A percentile compares a stretch with the other conserved stretches of the same genome.
phyloP scores from a whole-genome alignment of 2,797 vertebrate genomes.

The Natrix natrix region DNA sequence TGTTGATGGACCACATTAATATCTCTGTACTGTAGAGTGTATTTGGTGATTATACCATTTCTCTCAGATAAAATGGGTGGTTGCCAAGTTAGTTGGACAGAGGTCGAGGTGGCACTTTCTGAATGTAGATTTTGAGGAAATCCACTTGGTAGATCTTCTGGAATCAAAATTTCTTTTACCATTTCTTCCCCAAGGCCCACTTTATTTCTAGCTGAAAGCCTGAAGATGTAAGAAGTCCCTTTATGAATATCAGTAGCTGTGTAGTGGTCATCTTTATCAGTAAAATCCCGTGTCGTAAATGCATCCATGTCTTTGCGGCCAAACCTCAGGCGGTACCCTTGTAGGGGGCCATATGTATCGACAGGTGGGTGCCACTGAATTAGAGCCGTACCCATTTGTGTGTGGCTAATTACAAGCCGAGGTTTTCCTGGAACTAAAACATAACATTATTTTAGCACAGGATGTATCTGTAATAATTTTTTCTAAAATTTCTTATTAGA shows the following conservation, averaged over 20 bases:
- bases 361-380: constrained; percentile 96
- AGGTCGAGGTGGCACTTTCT: constrained; percentile 88
- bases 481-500: not conserved
- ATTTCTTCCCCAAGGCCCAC: constrained; percentile 98
- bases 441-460: constrained; percentile 57
- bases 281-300: constrained; percentile 90
- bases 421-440: constrained; percentile 94
- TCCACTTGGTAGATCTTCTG: constrained; percentile 91
- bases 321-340: constrained; percentile 93
- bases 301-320: constrained; percentile 92
- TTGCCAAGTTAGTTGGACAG: constrained; percentile 93
- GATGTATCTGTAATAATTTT: constrained; percentile 11
- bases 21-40: constrained; percentile 95
- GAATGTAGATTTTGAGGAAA: constrained; percentile 92
- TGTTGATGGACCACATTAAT: constrained; percentile 95
- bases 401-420: constrained; percentile 93
- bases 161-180: constrained; percentile 91
- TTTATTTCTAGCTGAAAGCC: constrained; percentile 95
- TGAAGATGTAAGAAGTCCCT: constrained; percentile 92
- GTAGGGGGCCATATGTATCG: constrained; percentile 87
- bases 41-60: constrained; percentile 92
- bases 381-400: constrained; percentile 97
- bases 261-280: constrained; percentile 95
- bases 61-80: constrained; percentile 87
- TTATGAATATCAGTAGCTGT: constrained; percentile 98